Evolutionary conservation across 2,888 invertebrate species (phyloP).

Genomic region (Tuta absoluta): DNA sequence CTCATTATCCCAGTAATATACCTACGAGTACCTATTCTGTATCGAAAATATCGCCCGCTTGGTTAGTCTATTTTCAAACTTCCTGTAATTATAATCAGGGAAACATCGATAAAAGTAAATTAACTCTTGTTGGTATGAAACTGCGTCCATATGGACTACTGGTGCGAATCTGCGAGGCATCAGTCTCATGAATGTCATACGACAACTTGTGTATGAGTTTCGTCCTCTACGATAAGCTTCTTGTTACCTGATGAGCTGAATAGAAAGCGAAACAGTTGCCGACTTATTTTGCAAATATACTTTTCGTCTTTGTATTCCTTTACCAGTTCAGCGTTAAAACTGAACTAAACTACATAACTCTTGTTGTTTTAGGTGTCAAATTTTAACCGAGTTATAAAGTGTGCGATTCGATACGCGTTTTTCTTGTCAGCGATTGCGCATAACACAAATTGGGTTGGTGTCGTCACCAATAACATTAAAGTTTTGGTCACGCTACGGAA

Average conservation of each 20-base stretch:
- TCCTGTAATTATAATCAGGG: constrained; percentile 29
- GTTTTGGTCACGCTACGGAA: constrained; percentile 66
- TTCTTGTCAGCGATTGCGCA: constrained; percentile 3
- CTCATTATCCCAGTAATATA: constrained; percentile 24
- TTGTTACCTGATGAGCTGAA: no score
- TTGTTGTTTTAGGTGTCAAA: not conserved
- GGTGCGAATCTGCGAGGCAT: no score
- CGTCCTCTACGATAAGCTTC: no score
- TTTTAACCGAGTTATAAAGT: constrained; percentile 9
- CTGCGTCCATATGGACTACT: no score
- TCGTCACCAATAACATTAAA: constrained; percentile 53
- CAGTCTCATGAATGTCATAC: no score
- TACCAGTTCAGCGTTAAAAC: no score
- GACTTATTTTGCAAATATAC: no score
- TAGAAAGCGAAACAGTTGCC: no score
- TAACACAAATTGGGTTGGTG: constrained; percentile 16
- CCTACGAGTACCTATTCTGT: not conserved
- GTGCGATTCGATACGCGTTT: constrained; percentile 10
- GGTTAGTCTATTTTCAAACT: constrained; percentile 15
- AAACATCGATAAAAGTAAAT: constrained; percentile 24
- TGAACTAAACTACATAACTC: no score
- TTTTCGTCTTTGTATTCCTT: no score
- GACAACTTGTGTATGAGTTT: no score
- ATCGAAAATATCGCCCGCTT: not conserved
- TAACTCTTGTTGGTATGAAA: no score